phyloP scores from a whole-genome alignment of 2,888 invertebrate species.

The Eupithecia inturbata region DNA sequence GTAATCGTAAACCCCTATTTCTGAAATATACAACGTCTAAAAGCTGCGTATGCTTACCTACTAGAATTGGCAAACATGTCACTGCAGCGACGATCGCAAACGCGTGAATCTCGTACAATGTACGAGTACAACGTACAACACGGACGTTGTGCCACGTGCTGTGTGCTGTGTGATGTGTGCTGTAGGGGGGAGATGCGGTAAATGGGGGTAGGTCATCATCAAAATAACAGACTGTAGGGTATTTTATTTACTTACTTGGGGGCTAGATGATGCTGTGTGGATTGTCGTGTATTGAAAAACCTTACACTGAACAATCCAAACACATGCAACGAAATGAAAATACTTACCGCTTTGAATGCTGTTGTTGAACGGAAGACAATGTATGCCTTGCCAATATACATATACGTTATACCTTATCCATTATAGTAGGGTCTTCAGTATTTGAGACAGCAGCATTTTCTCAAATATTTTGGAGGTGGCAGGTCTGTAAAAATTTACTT shows the following conservation, averaged over 20 bases:
- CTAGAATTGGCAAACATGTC: slow-evolving; percentile 12
- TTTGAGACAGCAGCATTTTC: too few species aligned
- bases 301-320: not conserved
- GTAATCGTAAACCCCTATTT: not conserved
- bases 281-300: too few species aligned
- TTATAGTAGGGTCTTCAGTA: too few species aligned
- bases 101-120: slow-evolving; percentile 8
- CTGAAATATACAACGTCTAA: not conserved
- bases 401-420: too few species aligned
- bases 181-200: slow-evolving; percentile 13
- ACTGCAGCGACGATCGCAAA: slow-evolving; percentile 14
- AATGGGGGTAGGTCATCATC: not conserved
- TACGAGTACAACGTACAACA: slow-evolving; percentile 5
- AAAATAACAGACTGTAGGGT: not conserved
- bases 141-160: slow-evolving; percentile 20
- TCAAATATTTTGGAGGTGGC: too few species aligned
- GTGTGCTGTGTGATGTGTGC: slow-evolving; percentile 26
- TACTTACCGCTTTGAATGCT: not conserved
- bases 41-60: not conserved
- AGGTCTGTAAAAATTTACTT: too few species aligned
- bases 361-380: not conserved
- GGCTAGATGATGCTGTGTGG: not conserved
- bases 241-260: not conserved
- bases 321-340: not conserved
- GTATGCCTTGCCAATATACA: not conserved